Evolutionary conservation across 1,140 invertebrate genomes (phyloP).

Genomic region (Platyscapa corneri): DNA sequence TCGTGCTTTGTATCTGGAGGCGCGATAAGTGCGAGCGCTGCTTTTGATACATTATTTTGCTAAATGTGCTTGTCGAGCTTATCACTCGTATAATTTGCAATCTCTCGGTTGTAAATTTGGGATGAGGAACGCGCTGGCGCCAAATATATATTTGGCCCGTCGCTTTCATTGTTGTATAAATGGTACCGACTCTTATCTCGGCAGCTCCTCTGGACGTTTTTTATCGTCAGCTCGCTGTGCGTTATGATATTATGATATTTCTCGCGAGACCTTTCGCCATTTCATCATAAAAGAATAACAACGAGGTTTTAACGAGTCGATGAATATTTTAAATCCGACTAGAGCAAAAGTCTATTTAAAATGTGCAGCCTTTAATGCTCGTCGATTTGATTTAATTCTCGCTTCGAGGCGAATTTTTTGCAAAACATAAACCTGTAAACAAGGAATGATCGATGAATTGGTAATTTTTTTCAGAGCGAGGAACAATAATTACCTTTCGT

Average conservation of each 20-base stretch:
- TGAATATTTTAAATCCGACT: too few relatives aligned
- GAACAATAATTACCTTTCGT: too few relatives aligned
- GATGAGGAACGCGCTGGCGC: neutral
- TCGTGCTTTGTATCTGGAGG: slow-evolving; percentile 20
- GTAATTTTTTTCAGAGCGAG: too few relatives aligned
- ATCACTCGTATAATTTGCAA: slow-evolving; percentile 19
- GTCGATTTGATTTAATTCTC: too few relatives aligned
- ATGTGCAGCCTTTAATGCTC: too few relatives aligned
- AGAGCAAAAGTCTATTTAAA: too few relatives aligned
- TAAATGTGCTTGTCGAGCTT: slow-evolving; percentile 29
- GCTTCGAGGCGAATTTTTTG: too few relatives aligned
- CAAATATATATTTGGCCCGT: neutral
- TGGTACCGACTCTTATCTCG: neutral
- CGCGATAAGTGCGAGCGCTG: neutral
- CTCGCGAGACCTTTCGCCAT: too few relatives aligned
- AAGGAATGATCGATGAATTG: too few relatives aligned
- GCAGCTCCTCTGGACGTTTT: neutral
- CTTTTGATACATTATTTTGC: slow-evolving; percentile 28
- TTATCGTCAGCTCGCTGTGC: neutral
- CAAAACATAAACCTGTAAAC: too few relatives aligned
- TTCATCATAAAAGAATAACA: too few relatives aligned
- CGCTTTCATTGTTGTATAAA: slow-evolving; percentile 5
- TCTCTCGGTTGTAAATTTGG: slow-evolving; percentile 12
- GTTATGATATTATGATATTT: neutral
- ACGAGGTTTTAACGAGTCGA: too few relatives aligned